A percentile compares a stretch with the other conserved stretches of the same genome.
Conservation (phyloP, 2,797 vertebrate genomes). For the Mycteria americana region DNA sequence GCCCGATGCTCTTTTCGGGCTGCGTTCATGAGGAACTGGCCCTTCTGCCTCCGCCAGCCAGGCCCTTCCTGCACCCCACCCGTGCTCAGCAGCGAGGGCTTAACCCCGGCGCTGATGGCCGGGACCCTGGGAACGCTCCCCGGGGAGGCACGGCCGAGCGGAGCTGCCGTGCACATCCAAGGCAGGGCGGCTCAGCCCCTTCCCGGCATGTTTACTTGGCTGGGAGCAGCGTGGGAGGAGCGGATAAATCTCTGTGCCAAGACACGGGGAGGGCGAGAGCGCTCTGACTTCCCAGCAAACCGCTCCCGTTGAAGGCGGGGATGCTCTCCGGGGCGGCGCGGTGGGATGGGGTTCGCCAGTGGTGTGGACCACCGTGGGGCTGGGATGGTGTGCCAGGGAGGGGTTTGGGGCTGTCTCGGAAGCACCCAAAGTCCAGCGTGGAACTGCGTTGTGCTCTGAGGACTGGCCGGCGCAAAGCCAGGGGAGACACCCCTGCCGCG, state of each 20-base stretch:
- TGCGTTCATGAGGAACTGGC: fast-evolving
- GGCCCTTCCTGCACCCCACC: background rate
- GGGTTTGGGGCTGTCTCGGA: background rate
- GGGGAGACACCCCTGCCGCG: fast-evolving
- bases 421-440: background rate
- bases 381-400: background rate
- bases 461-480: background rate
- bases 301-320: fast-evolving
- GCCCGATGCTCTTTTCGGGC: background rate
- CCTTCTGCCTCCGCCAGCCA: background rate
- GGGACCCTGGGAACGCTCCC: background rate
- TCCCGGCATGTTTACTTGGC: fast-evolving
- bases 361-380: fast-evolving
- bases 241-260: background rate
- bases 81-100: background rate
- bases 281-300: background rate
- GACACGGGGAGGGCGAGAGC: fast-evolving
- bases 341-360: background rate
- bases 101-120: fast-evolving
- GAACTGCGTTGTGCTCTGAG: background rate
- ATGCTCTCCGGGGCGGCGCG: fast-evolving
- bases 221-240: background rate
- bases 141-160: fast-evolving
- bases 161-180: background rate
- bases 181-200: background rate